These are phyloP conservation scores for Amaurobius ferox DNA, from an alignment of 2,888 invertebrate species.

Conservation along the genomic window DNA sequence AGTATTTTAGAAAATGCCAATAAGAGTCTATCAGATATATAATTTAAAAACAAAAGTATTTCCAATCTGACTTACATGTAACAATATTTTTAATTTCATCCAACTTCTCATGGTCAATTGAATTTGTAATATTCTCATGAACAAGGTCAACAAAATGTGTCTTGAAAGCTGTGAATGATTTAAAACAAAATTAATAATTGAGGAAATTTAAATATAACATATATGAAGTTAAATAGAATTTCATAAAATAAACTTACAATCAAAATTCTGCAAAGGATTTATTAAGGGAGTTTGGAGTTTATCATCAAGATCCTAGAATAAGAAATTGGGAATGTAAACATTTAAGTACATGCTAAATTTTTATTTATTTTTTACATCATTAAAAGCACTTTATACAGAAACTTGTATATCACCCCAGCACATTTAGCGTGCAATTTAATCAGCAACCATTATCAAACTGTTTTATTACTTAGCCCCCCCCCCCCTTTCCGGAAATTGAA, in stretches of 20 bases:
- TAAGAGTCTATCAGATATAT: too few species aligned
- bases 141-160: constrained; percentile 55
- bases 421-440: too few species aligned
- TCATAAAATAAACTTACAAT: constrained; percentile 24
- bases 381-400: too few species aligned
- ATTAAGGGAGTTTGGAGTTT: constrained; percentile 1
- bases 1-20: too few species aligned
- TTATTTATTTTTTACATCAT: too few species aligned
- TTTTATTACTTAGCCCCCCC: too few species aligned
- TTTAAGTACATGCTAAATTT: too few species aligned
- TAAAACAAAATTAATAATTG: background rate
- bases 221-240: background rate
- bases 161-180: constrained; percentile 39
- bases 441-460: too few species aligned
- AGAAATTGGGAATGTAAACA: too few species aligned
- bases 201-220: background rate
- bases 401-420: too few species aligned
- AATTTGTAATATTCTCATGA: constrained; percentile 51
- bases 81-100: constrained; percentile 66
- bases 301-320: constrained; percentile 47
- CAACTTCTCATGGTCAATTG: constrained; percentile 59
- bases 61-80: constrained; percentile 38
- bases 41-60: background rate
- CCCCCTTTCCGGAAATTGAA: too few species aligned
- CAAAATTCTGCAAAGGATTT: constrained; percentile 57